Conservation (phyloP, 2,797 vertebrate genomes). For the Crenichthys baileyi region DNA sequence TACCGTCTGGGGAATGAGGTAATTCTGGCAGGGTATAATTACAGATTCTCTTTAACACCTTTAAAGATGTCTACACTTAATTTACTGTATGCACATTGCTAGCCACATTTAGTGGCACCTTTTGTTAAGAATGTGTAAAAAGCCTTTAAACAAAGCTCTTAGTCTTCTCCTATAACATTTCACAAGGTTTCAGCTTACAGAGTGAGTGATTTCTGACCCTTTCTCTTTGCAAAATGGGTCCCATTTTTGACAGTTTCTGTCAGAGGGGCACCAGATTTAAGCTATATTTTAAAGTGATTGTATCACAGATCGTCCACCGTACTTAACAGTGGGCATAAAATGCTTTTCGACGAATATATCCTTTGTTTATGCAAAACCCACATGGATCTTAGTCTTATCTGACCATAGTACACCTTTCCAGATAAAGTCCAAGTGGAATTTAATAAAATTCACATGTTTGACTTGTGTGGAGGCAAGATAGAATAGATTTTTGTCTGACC, state of each 20-base stretch:
- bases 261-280: background rate
- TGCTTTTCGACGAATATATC: no score
- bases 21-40: constrained; percentile 49
- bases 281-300: background rate
- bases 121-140: background rate
- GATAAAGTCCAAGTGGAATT: no score
- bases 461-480: no score
- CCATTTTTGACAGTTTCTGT: background rate
- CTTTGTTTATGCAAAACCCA: no score
- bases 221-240: background rate
- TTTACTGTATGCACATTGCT: background rate
- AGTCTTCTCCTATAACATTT: background rate
- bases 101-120: background rate
- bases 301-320: background rate
- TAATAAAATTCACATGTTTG: no score
- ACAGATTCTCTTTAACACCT: background rate
- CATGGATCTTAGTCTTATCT: no score
- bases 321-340: background rate
- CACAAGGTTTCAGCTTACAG: background rate
- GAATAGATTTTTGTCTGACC: background rate
- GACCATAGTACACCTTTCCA: no score
- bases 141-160: background rate
- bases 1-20: constrained; percentile 91
- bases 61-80: background rate
- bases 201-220: background rate